phyloP scores from a whole-genome alignment of 2,113 vertebrate species.

The Callipepla californica region DNA sequence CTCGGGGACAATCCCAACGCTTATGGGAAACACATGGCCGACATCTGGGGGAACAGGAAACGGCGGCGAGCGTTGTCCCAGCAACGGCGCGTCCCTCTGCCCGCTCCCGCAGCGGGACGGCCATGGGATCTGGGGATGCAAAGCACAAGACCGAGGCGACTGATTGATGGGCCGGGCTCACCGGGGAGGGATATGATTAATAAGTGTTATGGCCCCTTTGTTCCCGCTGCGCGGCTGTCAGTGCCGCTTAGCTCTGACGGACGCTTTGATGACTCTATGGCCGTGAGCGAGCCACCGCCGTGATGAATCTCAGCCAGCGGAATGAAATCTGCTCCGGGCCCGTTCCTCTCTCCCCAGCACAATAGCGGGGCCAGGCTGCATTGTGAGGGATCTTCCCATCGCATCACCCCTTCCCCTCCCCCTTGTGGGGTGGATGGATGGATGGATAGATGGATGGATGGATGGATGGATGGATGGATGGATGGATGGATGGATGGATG shows the following conservation, averaged over 20 bases:
- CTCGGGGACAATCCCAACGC: conserved; percentile 41
- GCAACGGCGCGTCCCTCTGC: conserved; percentile 75
- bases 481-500: no score
- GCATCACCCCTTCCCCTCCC: background rate
- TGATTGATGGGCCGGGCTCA: conserved; percentile 44
- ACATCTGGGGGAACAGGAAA: conserved; percentile 52
- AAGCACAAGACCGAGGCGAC: background rate
- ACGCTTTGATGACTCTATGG: conserved; percentile 14
- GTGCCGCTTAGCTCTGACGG: background rate
- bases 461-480: background rate
- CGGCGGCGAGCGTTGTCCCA: conserved; percentile 67
- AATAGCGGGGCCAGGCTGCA: background rate
- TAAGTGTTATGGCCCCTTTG: conserved; percentile 33
- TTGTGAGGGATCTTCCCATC: background rate
- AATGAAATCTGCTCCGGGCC: background rate
- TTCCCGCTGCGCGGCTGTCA: background rate
- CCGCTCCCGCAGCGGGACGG: conserved; percentile 73
- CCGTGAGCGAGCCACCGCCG: background rate
- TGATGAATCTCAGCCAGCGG: background rate
- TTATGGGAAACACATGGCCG: conserved; percentile 14
- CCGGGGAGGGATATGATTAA: conserved; percentile 43
- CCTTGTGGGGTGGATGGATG: no score
- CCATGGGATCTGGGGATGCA: conserved; percentile 72
- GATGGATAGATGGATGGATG: no score
- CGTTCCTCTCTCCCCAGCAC: background rate